Evolutionary conservation across 2,797 vertebrate species (phyloP), one percentile per base, ranked within the genome.

Genomic region (Parauchenoglanis punctatus): DNA sequence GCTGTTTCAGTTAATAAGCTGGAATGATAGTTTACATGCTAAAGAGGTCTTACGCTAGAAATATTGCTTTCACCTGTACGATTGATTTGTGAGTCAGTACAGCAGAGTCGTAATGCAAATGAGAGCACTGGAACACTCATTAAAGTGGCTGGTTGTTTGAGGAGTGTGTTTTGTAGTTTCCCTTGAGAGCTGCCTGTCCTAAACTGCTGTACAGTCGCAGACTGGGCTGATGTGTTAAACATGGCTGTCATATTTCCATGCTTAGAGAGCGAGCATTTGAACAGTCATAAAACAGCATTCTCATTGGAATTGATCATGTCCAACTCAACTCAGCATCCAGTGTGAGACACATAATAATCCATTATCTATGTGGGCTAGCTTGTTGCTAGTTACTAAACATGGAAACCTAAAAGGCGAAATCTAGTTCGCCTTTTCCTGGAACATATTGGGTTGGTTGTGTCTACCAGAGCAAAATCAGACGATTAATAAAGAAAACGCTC

Each of bases 1-100:
- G 65, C 35, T 82, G 72, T 73, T 80, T 77, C 28, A 78, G 72
- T 68, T 83, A 83, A 61, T 83, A 72, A 73, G 80, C 81, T 80
- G 72, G 54, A 52, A 83, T 49, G 65, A 52, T 77, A 31, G 46
- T 72, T 59, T 25, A 73, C 25, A 49, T 75, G 11, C 72, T 86
- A 25, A 72, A 82, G 63, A 86, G 72, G 25, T 52, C 20, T 58
- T 81, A 23, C 7, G 31, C 63, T 80, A 80, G 49, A 78, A 35
- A 73, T 78, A 80, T 72, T 76, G 70, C 72, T 77, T 61, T 54
- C 72, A 77, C n/a, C 68, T 52, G 72, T 67, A 31, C 61, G 80
- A 83, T 17, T 56, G n/a, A 81, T 85, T 54, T 86, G 61, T 83
- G 52, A 68, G 70, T 68, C n/a, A 49, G 31, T 83, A 56, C 58